Percentiles rank a stretch among this genome's conserved stretches.
Evolutionary conservation across 2,113 vertebrate species (phyloP).

Genomic region (Illadopsis cleaveri): DNA sequence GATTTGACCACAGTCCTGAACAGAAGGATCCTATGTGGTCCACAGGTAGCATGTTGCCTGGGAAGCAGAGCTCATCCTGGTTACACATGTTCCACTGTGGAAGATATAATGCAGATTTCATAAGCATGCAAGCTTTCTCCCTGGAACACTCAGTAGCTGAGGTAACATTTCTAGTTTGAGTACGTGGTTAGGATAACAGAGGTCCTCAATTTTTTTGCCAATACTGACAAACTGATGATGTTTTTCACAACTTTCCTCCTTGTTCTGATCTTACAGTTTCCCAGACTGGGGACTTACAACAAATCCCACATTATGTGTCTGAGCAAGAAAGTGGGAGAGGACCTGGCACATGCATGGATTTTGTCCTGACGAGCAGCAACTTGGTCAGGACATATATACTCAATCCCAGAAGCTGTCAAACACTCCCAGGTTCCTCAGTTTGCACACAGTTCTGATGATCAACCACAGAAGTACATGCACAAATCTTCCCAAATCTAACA

Average conservation of each 20-base stretch:
- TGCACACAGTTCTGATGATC: background rate
- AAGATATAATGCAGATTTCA: background rate
- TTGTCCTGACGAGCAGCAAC: background rate
- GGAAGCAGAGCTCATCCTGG: background rate
- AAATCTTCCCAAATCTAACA: background rate
- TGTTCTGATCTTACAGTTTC: background rate
- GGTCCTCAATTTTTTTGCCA: background rate
- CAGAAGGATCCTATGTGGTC: background rate
- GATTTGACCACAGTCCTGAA: background rate
- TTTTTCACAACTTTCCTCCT: background rate
- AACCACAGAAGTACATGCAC: background rate
- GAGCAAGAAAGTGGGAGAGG: background rate
- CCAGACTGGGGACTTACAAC: background rate
- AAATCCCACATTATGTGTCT: background rate
- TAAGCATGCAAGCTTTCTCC: background rate
- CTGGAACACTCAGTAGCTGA: background rate
- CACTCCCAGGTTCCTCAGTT: background rate
- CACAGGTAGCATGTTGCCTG: background rate
- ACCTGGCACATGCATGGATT: background rate
- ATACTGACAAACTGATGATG: background rate
- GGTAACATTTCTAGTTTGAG: background rate
- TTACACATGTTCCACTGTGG: accelerated
- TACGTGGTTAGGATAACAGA: background rate
- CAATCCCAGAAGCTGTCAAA: background rate
- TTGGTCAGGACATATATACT: background rate